Conservation (phyloP, 2,797 vertebrate genomes). For the Platyrinchus mystaceus region DNA sequence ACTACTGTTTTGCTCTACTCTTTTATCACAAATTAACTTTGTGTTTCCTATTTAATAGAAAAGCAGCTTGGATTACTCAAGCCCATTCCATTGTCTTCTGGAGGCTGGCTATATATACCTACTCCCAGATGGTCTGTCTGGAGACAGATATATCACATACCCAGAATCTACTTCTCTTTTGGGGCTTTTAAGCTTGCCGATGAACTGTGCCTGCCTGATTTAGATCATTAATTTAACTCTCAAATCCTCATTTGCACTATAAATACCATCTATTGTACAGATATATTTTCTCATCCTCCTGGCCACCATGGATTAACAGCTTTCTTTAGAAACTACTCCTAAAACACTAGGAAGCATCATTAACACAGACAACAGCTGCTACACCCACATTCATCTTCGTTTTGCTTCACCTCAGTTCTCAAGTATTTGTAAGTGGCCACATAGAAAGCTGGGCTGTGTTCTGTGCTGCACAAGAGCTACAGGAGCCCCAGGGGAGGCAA, state of each 20-base stretch:
- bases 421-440: not conserved
- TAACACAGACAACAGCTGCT: not conserved
- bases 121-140: not conserved
- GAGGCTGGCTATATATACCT: not conserved
- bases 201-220: not conserved
- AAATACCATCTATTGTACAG: not conserved
- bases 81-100: not conserved
- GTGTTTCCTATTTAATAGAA: not conserved
- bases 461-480: not conserved
- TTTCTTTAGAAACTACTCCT: not conserved
- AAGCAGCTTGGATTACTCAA: not conserved
- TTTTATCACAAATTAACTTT: not conserved
- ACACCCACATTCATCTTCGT: not conserved
- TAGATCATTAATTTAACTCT: not conserved
- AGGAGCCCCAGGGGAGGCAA: not conserved
- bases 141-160: not conserved
- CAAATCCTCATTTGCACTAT: not conserved
- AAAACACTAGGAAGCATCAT: not conserved
- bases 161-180: not conserved
- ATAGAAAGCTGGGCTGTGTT: fast-evolving
- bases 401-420: not conserved
- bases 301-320: not conserved
- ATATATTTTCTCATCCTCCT: not conserved
- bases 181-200: not conserved
- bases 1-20: not conserved